These are phyloP conservation scores for Hetaerina titia DNA, from an alignment of 2,888 invertebrate genomes.

Conservation along the genomic window DNA sequence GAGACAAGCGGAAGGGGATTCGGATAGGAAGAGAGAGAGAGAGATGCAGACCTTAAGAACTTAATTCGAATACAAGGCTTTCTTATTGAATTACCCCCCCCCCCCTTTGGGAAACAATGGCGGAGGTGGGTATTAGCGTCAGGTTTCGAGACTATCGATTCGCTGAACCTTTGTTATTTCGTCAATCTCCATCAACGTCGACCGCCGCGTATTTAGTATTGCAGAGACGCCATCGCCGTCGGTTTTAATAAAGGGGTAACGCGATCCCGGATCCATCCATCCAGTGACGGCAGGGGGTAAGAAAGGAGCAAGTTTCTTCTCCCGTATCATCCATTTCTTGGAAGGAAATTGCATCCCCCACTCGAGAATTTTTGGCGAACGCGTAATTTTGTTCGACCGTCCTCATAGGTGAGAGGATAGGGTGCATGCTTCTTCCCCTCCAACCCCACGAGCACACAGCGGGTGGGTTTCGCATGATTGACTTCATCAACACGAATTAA, in stretches of 20 bases:
- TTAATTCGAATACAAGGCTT: background rate
- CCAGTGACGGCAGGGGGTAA: background rate
- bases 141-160: background rate
- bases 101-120: background rate
- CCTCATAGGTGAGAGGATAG: no score
- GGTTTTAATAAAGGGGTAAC: background rate
- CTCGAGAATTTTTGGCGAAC: no score
- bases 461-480: no score
- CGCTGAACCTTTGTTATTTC: background rate
- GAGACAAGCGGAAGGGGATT: background rate
- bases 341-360: background rate
- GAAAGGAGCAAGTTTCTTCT: background rate
- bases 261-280: background rate
- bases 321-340: background rate
- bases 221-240: background rate
- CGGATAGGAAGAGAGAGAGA: background rate
- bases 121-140: background rate
- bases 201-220: background rate
- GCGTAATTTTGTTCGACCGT: no score
- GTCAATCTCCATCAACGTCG: slow-evolving; percentile 27
- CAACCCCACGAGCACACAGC: no score
- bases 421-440: no score
- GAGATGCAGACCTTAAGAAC: background rate
- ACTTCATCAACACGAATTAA: no score
- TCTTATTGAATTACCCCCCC: background rate